These are phyloP conservation scores for Gallinago stenura DNA, from an alignment of 2,797 vertebrate species.

Conservation along the genomic window DNA sequence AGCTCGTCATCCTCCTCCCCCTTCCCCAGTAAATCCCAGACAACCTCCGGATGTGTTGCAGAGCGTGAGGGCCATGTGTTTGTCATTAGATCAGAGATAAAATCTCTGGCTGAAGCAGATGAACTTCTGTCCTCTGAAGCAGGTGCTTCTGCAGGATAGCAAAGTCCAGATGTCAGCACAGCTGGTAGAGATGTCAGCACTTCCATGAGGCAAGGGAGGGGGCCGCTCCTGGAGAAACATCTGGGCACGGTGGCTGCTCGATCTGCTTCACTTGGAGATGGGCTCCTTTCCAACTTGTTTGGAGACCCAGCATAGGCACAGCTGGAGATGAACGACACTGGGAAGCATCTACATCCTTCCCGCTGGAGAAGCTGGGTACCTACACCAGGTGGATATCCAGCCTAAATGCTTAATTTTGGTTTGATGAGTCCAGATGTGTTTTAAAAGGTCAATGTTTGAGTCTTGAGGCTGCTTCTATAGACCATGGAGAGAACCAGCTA, in stretches of 20 bases:
- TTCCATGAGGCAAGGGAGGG: rapidly evolving
- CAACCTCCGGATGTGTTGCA: background rate
- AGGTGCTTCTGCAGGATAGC: background rate
- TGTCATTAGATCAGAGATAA: background rate
- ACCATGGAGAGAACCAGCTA: background rate
- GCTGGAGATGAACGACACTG: background rate
- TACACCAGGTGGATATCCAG: rapidly evolving
- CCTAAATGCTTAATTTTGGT: background rate
- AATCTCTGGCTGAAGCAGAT: background rate
- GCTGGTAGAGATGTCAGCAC: background rate
- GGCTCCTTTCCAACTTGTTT: background rate
- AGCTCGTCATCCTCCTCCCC: background rate
- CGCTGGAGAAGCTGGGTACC: rapidly evolving
- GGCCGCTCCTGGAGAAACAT: background rate
- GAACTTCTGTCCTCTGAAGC: background rate
- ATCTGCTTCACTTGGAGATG: background rate
- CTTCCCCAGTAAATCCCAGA: background rate
- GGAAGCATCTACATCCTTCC: background rate
- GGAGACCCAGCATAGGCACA: background rate
- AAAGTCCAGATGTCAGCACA: background rate
- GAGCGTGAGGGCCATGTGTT: background rate
- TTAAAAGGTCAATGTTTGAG: background rate
- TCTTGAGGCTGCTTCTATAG: background rate
- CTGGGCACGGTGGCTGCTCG: rapidly evolving
- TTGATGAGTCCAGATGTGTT: background rate